phyloP scores from a whole-genome alignment of 2,888 invertebrate genomes.

The Tetranychus truncatus region DNA sequence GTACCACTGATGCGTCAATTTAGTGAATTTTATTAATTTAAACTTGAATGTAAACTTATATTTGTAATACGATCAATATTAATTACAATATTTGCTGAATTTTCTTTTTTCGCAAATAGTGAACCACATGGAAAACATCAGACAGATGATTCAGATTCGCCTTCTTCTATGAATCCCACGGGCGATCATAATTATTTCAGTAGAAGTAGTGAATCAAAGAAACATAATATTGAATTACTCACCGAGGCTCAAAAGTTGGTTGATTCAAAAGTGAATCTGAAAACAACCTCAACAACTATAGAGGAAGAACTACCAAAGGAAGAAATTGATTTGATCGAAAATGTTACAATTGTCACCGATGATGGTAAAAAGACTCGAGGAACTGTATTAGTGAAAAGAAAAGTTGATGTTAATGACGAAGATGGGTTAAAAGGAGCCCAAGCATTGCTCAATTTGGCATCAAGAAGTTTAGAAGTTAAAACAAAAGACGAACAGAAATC shows the following conservation, averaged over 20 bases:
- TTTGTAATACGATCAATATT: neutral
- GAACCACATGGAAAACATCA: neutral
- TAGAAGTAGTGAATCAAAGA: neutral
- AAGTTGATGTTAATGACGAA: constrained; percentile 28
- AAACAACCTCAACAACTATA: neutral
- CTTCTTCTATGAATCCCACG: constrained; percentile 6
- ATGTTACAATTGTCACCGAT: constrained; percentile 21
- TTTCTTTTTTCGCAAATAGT: neutral
- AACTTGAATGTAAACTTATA: neutral
- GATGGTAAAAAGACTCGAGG: constrained; percentile 27
- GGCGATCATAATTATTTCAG: constrained; percentile 18
- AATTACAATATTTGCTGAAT: neutral
- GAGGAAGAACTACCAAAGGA: neutral
- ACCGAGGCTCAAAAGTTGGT: neutral
- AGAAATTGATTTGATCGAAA: neutral
- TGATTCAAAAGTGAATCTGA: neutral
- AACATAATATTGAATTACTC: neutral
- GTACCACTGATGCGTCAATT: neutral
- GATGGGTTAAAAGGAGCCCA: constrained; percentile 49
- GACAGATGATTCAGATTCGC: neutral
- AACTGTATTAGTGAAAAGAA: constrained; percentile 13
- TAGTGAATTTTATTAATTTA: too few species aligned
- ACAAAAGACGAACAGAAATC: neutral
- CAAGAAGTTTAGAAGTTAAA: neutral
- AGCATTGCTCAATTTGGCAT: constrained; percentile 44